Percentiles rank a stretch among this genome's conserved stretches.
Evolutionary conservation across 2,113 vertebrate species (phyloP).

Genomic region (Upupa epops): DNA sequence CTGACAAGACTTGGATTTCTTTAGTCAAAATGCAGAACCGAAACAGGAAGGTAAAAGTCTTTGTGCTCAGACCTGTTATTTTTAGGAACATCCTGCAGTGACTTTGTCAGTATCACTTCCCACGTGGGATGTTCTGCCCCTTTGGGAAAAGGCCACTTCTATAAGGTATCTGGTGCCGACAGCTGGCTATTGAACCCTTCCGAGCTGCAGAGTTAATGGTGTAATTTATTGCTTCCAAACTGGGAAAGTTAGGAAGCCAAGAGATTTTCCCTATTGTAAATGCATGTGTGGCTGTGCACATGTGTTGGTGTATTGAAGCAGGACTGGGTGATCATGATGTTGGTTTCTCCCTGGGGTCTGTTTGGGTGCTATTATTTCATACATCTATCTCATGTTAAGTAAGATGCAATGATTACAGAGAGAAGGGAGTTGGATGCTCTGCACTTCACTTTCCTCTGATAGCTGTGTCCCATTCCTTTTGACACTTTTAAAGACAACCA

Average conservation of each 20-base stretch:
- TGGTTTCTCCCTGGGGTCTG: not conserved
- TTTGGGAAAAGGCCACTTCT: not conserved
- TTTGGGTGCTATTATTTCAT: not conserved
- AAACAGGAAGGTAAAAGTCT: not conserved
- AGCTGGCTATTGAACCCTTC: not conserved
- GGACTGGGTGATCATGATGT: not conserved
- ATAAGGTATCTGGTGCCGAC: not conserved
- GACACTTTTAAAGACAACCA: not conserved
- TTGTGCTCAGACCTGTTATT: not conserved
- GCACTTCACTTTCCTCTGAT: not conserved
- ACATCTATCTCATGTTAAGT: not conserved
- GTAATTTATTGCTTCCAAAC: not conserved
- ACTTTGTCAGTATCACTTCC: not conserved
- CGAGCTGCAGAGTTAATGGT: not conserved
- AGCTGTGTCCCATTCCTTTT: not conserved
- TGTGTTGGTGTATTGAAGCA: not conserved
- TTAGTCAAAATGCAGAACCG: not conserved
- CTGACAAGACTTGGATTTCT: not conserved
- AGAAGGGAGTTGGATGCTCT: not conserved
- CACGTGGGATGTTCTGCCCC: not conserved
- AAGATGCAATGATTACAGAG: not conserved
- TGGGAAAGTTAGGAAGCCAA: conserved; percentile 6
- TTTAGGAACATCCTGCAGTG: not conserved
- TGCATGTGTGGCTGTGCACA: not conserved
- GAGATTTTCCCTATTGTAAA: not conserved